Evolutionary conservation across 1,140 invertebrate genomes (phyloP).

Genomic region (Neotoxoptera formosana): DNA sequence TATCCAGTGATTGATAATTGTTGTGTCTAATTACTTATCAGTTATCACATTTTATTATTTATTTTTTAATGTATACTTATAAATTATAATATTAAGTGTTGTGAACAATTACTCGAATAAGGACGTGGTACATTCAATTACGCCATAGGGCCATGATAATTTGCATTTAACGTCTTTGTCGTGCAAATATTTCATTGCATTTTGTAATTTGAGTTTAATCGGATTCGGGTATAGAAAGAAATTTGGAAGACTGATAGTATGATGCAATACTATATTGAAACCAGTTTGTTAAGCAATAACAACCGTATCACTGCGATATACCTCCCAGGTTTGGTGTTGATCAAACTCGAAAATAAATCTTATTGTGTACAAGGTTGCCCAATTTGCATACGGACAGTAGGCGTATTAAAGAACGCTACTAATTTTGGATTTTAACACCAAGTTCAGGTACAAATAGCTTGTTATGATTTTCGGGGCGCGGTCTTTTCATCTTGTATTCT

Average conservation of each 20-base stretch:
- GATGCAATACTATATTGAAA: slow-evolving; percentile 23
- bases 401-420: slow-evolving; percentile 46
- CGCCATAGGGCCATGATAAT: neutral
- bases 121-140: neutral
- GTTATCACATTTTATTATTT: too few relatives aligned
- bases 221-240: neutral
- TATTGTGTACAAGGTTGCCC: slow-evolving; percentile 34
- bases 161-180: neutral
- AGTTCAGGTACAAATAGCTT: slow-evolving; percentile 37
- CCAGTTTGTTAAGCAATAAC: slow-evolving; percentile 52
- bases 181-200: neutral
- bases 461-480: slow-evolving; percentile 42
- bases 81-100: neutral
- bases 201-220: neutral
- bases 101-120: neutral
- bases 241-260: slow-evolving; percentile 2
- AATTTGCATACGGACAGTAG: slow-evolving; percentile 48
- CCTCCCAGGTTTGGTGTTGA: slow-evolving; percentile 29
- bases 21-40: neutral
- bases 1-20: neutral
- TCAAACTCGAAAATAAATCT: slow-evolving; percentile 42
- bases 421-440: slow-evolving; percentile 54
- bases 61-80: neutral
- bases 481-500: slow-evolving; percentile 39
- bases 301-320: slow-evolving; percentile 4